A percentile compares a stretch with the other conserved stretches of the same genome.
Evolutionary conservation across 2,797 vertebrate genomes (phyloP).

Genomic region (Novumbra hubbsi): DNA sequence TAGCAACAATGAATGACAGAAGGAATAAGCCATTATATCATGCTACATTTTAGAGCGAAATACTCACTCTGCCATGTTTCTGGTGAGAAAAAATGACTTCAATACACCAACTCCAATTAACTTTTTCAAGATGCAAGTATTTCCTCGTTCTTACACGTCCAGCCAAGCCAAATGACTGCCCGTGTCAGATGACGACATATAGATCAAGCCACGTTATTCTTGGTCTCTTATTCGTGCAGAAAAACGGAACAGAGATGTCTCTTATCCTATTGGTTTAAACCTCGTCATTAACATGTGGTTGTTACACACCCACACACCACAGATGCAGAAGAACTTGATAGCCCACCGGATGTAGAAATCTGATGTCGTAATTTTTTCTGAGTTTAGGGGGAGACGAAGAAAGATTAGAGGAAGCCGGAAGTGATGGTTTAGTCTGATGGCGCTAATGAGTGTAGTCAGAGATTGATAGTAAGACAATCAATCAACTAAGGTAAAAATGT

Average conservation of each 20-base stretch:
- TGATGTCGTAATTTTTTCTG: no score
- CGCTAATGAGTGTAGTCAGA: no score
- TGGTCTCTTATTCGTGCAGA: constrained; percentile 58
- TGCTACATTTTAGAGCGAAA: not conserved
- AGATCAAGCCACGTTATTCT: not conserved
- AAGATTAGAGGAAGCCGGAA: no score
- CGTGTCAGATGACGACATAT: constrained; percentile 45
- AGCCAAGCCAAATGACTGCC: not conserved
- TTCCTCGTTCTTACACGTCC: constrained; percentile 65
- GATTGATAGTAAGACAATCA: no score
- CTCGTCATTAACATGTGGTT: constrained; percentile 22
- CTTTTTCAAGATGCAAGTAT: constrained; percentile 22
- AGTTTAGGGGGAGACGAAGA: no score
- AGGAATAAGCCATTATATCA: not conserved
- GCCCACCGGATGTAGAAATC: no score
- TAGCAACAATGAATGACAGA: not conserved
- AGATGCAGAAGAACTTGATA: not conserved
- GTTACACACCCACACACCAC: constrained; percentile 23
- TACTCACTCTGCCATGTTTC: constrained; percentile 76
- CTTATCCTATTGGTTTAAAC: constrained; percentile 51
- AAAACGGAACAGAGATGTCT: constrained; percentile 58
- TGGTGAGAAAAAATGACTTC: constrained; percentile 17
- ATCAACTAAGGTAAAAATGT: no score
- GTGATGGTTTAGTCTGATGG: no score
- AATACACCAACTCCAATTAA: constrained; percentile 7